Base-by-base conservation (phyloP, 2,888 invertebrate genomes). In the Petrolisthes cinctipes region DNA sequence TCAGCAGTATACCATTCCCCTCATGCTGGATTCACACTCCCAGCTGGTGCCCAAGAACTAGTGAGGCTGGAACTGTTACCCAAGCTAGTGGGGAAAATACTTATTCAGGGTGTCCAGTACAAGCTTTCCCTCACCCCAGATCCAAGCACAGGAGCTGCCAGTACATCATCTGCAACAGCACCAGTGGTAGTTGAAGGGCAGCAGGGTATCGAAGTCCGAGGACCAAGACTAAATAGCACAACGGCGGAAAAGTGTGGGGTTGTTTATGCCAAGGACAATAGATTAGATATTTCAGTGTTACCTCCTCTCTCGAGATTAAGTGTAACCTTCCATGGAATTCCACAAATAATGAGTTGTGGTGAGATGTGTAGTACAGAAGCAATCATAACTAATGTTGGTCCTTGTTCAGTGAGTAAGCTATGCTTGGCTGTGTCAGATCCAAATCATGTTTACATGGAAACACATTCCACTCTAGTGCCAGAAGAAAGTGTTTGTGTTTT, bases 261-360 rank as follows among this genome's bases (percentile, higher is more conserved):
- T 86, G 91, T 94, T 88, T 94, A 95, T 91, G 94, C 94, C 9
- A 93, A 93, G 20, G 96, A 97, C 92, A 95, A 95, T 91, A 94
- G 96, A 91, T 94, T 98, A 84, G 94, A 95, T 91, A 95, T 97
- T 51, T 86, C 80, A 51, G 89, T 90, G 11, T 82, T 88, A 37
- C 79, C 88, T 9, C 84, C 87, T 2, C 54, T 90, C 85, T 80
- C 90, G 6, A 86, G 85, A 51, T 71, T 90, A 37, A 86, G 82
- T 71, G 90, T 90, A 3, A 75, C 73, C 17, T 88, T 90, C 73
- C 78, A 80, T 54, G 79, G 79, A 6, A 83, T 88, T 20, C 90
- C 90, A 37, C 82, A 88, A 11, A 86, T 86, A 20, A 56, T 90
- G 66, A 85, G 87, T 54, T 90, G 90, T 86, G 90, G 90, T 37